Conservation (phyloP, 2,888 invertebrate species). For the Drosophila demipolita region DNA sequence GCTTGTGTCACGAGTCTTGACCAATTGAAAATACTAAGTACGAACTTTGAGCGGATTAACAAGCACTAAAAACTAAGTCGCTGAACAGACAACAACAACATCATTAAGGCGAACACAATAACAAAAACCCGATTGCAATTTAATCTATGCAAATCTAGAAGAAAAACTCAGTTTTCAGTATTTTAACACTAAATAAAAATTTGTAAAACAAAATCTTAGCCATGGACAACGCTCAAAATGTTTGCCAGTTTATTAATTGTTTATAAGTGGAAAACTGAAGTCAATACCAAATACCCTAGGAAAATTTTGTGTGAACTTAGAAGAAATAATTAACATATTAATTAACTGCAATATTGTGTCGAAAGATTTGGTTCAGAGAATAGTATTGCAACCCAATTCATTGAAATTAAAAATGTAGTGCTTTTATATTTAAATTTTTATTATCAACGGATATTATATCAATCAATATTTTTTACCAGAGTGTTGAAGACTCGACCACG, state of each 20-base stretch:
- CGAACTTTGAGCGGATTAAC: conserved; percentile 37
- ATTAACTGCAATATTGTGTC: neutral
- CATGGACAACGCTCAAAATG: conserved; percentile 20
- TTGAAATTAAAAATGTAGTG: neutral
- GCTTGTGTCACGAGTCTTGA: conserved; percentile 30
- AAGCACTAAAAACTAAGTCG: conserved; percentile 51
- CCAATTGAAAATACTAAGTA: conserved; percentile 46
- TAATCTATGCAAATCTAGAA: conserved; percentile 77
- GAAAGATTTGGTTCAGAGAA: neutral
- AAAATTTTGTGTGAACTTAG: neutral
- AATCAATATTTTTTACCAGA: neutral
- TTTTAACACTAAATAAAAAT: conserved; percentile 65
- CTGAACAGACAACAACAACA: conserved; percentile 20
- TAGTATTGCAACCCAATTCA: neutral
- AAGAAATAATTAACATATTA: neutral
- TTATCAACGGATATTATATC: neutral
- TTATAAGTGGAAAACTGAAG: conserved; percentile 18
- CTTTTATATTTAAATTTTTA: neutral
- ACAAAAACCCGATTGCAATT: conserved; percentile 50
- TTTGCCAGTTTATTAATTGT: conserved; percentile 11
- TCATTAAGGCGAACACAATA: conserved; percentile 49
- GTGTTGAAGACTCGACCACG: conserved; percentile 10
- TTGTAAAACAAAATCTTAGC: conserved; percentile 22
- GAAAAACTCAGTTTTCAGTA: conserved; percentile 73
- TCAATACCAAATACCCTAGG: neutral